Base-by-base conservation (phyloP, 1,140 invertebrate species). In the Drosophila repleta region DNA sequence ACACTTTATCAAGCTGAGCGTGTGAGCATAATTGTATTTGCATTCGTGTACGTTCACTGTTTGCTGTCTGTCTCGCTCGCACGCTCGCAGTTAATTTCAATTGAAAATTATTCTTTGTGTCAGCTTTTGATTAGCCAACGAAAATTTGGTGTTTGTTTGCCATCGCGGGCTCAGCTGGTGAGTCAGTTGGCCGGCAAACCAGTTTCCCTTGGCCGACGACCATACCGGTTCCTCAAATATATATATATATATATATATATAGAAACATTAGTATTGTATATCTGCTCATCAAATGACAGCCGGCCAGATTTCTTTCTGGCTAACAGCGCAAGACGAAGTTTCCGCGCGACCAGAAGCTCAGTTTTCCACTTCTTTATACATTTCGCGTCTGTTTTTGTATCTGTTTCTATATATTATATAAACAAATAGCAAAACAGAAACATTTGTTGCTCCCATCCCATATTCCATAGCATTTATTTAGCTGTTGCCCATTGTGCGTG, bases 71-170 rank as follows among this genome's bases (percentile, higher is more conserved):
- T 46, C 66, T 69, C 58, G 66, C 66, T 62, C 26, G 57, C 66
- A 52, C 64, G 37, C 11, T 35, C 37, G 49, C 45, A 26, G 29
- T 62, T 55, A 46, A 62, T 53, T 62, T 64, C 61, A 70, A 70
- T 64, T 70, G 67, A 57, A 70, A 56, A 64, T 70, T 39, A 53
- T 71, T 58, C 55, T 71, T 71, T 72, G 63, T 72, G 63, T 52
- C 63, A 72, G 63, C 48, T 45, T 57, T 66, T 71, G 53, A 71
- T 71, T 71, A 51, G 53, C 53, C 53, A 32, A 24, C 61, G 24
- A 21, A 35, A 37, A 35, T 37, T 51, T 15, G 20, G 35, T n/a
- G 32, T 35, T 56, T 26, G 35, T 35, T 56, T 26, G 35, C 41
- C 46, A 20, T 61, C 46, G 48, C 48, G 24, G 57, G 24, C 24